These are phyloP conservation scores for Timema podura DNA, from an alignment of 2,888 invertebrate genomes.

Conservation along the genomic window DNA sequence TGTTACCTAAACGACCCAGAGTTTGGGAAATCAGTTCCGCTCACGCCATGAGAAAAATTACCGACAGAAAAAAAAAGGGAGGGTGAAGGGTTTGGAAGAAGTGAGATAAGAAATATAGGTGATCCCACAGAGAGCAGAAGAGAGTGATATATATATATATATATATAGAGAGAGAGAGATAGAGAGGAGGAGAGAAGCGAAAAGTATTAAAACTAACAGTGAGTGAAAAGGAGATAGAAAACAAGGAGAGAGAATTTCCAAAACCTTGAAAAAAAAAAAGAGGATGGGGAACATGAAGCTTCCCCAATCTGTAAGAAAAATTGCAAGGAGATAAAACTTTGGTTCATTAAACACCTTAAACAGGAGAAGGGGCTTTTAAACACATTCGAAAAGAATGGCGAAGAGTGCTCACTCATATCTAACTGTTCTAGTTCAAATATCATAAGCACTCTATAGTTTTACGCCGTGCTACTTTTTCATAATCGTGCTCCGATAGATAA, in stretches of 20 bases:
- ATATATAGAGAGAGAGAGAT: no score
- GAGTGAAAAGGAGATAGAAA: no score
- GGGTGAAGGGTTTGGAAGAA: slow-evolving; percentile 28
- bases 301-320: slow-evolving; percentile 15
- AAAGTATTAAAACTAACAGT: no score
- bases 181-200: neutral
- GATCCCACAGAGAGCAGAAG: slow-evolving; percentile 13
- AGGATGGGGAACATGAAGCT: neutral
- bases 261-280: no score
- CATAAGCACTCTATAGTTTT: no score
- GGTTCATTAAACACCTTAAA: slow-evolving; percentile 12
- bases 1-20: slow-evolving; percentile 32
- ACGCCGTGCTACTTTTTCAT: no score
- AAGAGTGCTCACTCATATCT: no score
- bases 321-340: slow-evolving; percentile 15
- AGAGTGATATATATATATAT: neutral
- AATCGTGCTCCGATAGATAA: no score
- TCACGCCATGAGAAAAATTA: slow-evolving; percentile 31
- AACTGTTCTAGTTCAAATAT: no score
- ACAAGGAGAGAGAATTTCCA: no score
- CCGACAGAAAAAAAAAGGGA: slow-evolving; percentile 25
- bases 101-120: slow-evolving; percentile 15
- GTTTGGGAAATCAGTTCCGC: slow-evolving; percentile 29
- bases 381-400: no score
- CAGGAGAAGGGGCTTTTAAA: no score